Conservation (phyloP, 2,888 invertebrate genomes). For the Schizotus pectinicornis region DNA sequence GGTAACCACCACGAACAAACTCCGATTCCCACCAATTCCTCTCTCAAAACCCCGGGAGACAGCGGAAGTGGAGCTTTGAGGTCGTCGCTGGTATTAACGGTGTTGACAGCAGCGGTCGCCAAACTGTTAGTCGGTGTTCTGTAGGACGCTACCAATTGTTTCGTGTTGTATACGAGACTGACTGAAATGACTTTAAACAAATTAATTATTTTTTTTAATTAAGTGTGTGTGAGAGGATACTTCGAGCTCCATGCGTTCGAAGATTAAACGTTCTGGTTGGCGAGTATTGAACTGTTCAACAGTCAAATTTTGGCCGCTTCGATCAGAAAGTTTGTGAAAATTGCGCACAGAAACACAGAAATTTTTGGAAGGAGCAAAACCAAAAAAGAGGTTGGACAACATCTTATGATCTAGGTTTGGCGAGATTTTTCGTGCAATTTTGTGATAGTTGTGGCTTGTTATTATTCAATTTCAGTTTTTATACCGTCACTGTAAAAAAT, state of each 20-base stretch:
- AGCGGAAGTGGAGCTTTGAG: slow-evolving; percentile 4
- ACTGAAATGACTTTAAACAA: background rate
- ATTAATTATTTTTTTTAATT: background rate
- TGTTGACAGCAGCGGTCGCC: slow-evolving; percentile 11
- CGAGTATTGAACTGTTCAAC: too few relatives aligned
- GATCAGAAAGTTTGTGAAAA: too few relatives aligned
- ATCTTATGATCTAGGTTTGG: slow-evolving; percentile 3
- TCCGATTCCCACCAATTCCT: slow-evolving; percentile 3
- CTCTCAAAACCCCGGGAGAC: background rate
- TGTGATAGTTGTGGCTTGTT: slow-evolving; percentile 7
- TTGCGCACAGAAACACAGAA: too few relatives aligned
- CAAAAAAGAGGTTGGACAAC: background rate
- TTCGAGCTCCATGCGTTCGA: background rate
- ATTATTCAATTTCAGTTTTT: slow-evolving; percentile 1
- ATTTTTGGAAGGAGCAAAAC: too few relatives aligned
- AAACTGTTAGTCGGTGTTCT: slow-evolving; percentile 2
- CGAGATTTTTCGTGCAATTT: slow-evolving; percentile 10
- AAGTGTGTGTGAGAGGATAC: background rate
- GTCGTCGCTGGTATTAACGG: slow-evolving; percentile 6
- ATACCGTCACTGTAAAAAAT: background rate
- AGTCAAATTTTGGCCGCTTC: too few relatives aligned
- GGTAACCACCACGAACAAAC: slow-evolving; percentile 27
- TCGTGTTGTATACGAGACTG: slow-evolving; percentile 27
- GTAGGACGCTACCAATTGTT: slow-evolving; percentile 6
- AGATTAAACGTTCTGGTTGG: too few relatives aligned